phyloP scores from a whole-genome alignment of 2,888 invertebrate genomes.

The Agriopis marginaria region DNA sequence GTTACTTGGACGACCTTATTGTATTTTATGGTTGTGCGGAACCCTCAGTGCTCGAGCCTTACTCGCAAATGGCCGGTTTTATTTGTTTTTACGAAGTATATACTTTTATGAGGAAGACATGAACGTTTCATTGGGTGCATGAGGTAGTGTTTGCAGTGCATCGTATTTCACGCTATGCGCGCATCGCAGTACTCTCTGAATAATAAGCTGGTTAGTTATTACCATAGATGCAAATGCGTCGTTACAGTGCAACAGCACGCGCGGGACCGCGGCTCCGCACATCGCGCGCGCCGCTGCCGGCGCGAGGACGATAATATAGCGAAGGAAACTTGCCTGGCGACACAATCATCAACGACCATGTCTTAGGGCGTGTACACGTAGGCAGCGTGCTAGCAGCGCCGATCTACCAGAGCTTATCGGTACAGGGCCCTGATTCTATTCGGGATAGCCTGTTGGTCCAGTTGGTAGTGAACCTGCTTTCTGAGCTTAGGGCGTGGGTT shows the following conservation, averaged over 20 bases:
- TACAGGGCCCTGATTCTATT: too few species aligned
- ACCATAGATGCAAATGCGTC: constrained; percentile 69
- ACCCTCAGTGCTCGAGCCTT: too few species aligned
- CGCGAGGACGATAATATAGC: constrained; percentile 8
- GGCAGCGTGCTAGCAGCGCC: too few species aligned
- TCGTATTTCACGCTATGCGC: constrained; percentile 28
- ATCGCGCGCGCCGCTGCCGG: not conserved
- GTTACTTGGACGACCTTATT: too few species aligned
- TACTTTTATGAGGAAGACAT: not conserved
- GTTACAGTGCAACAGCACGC: constrained; percentile 61
- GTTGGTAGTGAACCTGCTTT: too few species aligned
- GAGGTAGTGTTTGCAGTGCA: constrained; percentile 40
- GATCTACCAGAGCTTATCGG: too few species aligned
- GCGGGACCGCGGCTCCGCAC: constrained; percentile 49
- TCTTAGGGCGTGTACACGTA: not conserved
- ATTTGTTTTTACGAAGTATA: not conserved
- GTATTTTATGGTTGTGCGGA: too few species aligned
- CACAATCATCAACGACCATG: constrained; percentile 12
- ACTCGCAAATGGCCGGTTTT: too few species aligned
- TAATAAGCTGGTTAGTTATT: constrained; percentile 64
- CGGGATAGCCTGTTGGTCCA: too few species aligned
- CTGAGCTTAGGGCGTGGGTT: too few species aligned
- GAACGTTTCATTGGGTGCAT: not conserved
- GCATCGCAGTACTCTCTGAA: constrained; percentile 41
- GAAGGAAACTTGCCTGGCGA: constrained; percentile 6